Base-by-base conservation (phyloP, 1,140 invertebrate species). In the Thereuonema tuberculata region DNA sequence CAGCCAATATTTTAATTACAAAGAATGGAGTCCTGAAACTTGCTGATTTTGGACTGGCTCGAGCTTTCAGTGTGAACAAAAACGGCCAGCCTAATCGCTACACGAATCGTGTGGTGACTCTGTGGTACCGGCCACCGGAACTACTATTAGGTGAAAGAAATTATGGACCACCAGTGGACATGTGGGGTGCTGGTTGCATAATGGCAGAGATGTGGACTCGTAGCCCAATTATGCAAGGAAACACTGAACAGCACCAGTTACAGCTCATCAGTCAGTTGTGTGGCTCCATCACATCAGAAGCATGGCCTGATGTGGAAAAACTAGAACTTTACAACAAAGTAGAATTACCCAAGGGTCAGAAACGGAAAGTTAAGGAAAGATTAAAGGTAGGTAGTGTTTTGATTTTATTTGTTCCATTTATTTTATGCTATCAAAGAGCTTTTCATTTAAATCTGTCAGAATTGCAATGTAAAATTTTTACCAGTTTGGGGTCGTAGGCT, bases 161-260 rank as follows among this genome's bases (percentile, higher is more conserved):
- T 74, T 97, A 97, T 72, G 93, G 93, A 0, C 90, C 93, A 12
- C 87, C 93, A 0, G 92, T 99, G 26, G 97, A 99, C 77, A 81
- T 98, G 72, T 98, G 95, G 95, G 94, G 94, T 14, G 94, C 91
- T 26, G 96, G 95, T 0, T 98, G 95, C 69, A 98, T 98, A 47
- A 97, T 98, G 93, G 94, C 94, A 0, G 94, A 99, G 76, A 94
- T 99, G 90, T 99, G 95, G 95, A 98, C 94, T 0, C 77, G 93
- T 62, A 77, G 73, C 49, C 84, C 84, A 5, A 84, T 86, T 29
- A 82, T 82, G 76, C 82, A 84, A 69, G 96, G 96, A 1, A 89
- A 85, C 63, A 93, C 89, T 12, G 94, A 99, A 69, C 93, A 97
- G 67, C 89, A 96, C 68, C 97, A 99, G 68, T 72, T 99, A 0